These are phyloP conservation scores for Sparidentex hasta DNA, from an alignment of 2,797 vertebrate species.

Conservation along the genomic window DNA sequence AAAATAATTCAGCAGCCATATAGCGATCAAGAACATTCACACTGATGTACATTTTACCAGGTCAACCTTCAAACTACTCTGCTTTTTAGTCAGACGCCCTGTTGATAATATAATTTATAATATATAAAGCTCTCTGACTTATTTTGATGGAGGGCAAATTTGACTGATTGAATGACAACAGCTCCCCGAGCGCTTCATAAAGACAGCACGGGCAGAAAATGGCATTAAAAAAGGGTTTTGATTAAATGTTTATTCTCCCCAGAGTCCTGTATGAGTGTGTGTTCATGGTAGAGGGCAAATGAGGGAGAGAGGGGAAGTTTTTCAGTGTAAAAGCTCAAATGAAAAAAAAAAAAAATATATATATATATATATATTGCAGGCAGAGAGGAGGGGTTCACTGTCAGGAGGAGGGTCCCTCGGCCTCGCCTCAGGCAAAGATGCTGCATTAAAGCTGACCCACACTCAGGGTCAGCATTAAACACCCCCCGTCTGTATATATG, in stretches of 20 bases:
- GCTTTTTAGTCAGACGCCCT: constrained; percentile 4
- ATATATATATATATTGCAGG: background rate
- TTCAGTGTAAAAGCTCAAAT: constrained; percentile 40
- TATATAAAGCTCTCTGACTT: constrained; percentile 7
- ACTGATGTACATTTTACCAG: constrained; percentile 5
- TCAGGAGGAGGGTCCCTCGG: constrained; percentile 58
- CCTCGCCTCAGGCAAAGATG: constrained; percentile 68
- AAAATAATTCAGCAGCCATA: constrained; percentile 12
- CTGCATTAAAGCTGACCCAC: constrained; percentile 63
- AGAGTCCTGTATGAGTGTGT: constrained; percentile 29
- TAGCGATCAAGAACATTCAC: constrained; percentile 17
- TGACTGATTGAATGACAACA: constrained; percentile 41
- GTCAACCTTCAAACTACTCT: constrained; percentile 15
- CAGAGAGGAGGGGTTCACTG: constrained; percentile 43
- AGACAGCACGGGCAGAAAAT: constrained; percentile 30
- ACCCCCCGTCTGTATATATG: constrained; percentile 59
- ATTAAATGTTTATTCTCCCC: constrained; percentile 57
- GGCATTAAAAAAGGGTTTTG: constrained; percentile 42
- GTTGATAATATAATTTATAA: constrained; percentile 3
- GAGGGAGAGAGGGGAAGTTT: background rate
- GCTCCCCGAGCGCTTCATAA: constrained; percentile 32
- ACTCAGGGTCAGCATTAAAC: constrained; percentile 60
- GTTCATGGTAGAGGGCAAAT: constrained; percentile 35
- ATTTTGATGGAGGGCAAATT: constrained; percentile 26
- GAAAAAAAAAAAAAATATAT: constrained; percentile 34